phyloP scores from a whole-genome alignment of 2,888 invertebrate genomes.

The Ophonus ardosiacus region DNA sequence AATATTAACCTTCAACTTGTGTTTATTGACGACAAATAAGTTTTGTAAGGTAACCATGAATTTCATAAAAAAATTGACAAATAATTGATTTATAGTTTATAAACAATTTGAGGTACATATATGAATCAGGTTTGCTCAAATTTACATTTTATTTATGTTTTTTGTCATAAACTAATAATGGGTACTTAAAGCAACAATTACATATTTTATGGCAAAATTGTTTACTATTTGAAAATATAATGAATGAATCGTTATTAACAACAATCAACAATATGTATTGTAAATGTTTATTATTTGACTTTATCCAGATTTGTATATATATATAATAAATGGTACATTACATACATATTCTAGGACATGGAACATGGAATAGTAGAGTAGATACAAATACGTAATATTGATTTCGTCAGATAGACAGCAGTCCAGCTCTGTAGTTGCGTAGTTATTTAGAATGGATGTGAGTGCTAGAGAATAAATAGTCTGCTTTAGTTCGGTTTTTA shows the following conservation, averaged over 20 bases:
- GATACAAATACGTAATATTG: constrained; percentile 38
- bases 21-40: background rate
- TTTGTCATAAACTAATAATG: background rate
- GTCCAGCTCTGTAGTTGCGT: background rate
- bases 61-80: too few species aligned
- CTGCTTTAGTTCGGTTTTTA: constrained; percentile 7
- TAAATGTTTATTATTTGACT: background rate
- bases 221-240: too few species aligned
- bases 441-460: constrained; percentile 10
- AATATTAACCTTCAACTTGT: constrained; percentile 4
- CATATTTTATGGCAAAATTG: too few species aligned
- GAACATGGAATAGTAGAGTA: background rate
- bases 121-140: too few species aligned
- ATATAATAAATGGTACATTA: constrained; percentile 15
- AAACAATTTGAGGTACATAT: too few species aligned
- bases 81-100: too few species aligned
- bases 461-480: constrained; percentile 14
- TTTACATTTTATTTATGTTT: background rate
- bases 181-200: too few species aligned
- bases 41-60: too few species aligned
- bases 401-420: constrained; percentile 28
- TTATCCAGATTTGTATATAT: constrained; percentile 16
- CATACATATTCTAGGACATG: background rate
- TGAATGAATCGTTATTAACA: background rate
- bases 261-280: background rate